A percentile compares a stretch with the other conserved stretches of the same genome.
phyloP scores from a whole-genome alignment of 2,888 invertebrate genomes.

The Noctua comes region DNA sequence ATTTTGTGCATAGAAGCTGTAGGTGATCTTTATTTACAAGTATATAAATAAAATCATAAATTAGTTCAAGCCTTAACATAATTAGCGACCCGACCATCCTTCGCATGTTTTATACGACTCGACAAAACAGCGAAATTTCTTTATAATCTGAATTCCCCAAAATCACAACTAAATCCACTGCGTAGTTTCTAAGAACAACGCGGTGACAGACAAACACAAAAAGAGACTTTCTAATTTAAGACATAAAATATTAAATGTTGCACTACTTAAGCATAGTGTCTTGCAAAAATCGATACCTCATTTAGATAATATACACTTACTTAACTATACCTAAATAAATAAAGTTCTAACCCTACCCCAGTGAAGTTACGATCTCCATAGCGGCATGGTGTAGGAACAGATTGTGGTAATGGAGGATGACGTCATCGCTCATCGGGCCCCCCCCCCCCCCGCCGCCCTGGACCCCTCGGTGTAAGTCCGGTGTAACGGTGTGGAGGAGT shows the following conservation, averaged over 20 bases:
- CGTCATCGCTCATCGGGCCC: too few relatives aligned
- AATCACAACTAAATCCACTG: not conserved
- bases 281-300: slow-evolving; percentile 15
- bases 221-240: not conserved
- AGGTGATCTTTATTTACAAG: not conserved
- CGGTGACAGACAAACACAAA: not conserved
- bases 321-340: slow-evolving; percentile 11
- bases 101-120: not conserved
- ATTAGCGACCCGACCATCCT: not conserved
- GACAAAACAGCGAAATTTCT: not conserved
- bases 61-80: not conserved
- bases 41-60: too few relatives aligned
- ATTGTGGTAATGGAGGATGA: slow-evolving; percentile 66
- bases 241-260: not conserved
- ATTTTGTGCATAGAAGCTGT: not conserved
- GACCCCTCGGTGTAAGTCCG: slow-evolving; percentile 35
- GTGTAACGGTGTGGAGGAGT: slow-evolving; percentile 45
- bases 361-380: slow-evolving; percentile 48
- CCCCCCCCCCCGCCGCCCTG: not conserved
- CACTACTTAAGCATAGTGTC: not conserved
- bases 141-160: not conserved
- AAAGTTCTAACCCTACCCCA: slow-evolving; percentile 50
- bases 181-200: not conserved
- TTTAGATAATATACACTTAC: not conserved
- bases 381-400: slow-evolving; percentile 54